Base-by-base conservation (phyloP, 1,140 invertebrate genomes). In the Pseudobourletiella spinata region DNA sequence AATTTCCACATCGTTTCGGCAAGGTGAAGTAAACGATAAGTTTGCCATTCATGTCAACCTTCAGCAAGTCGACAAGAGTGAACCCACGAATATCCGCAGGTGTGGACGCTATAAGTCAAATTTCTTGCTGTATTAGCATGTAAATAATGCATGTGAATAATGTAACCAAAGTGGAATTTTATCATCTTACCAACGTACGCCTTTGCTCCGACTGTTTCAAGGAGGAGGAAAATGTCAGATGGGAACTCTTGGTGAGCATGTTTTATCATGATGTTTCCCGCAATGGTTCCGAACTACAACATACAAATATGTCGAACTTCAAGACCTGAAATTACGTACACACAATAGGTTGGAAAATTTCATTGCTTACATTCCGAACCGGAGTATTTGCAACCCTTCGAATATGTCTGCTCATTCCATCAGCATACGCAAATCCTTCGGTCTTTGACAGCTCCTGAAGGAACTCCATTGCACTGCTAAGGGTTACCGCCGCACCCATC, bases 361-460 rank as follows among this genome's bases (percentile, higher is more conserved):
- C 26, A 74, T 76, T n/a, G 42, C 72, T 72, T 28, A 73, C 67
- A 35, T 88, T 87, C 74, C 85, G 77, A 2, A 88, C 82, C n/a
- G 86, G 81, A 2, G 85, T 77, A 75, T 83, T 84, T 3, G 85
- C 86, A 52, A 88, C 81, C 51, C 86, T 72, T 71, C 86, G 83
- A 54, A 87, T 77, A 70, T 86, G 84, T 61, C 82, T 74, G 20
- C 79, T 81, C n/a, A 86, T 70, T 32, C 78, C 76, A n/a, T 69
- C 69, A 16, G 83, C 68, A 68, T 85, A 84, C 1, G 68, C 67
- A 63, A 82, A 84, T 20, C 79, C 75, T 1, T 6, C 16, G 20
- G 66, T n/a, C 16, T 72, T 74, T 42, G 79, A 74, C 16, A 80
- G 76, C 52, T 77, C 74, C 6, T 77, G 71, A 64, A 87, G 86